Evolutionary conservation across 2,113 vertebrate genomes (phyloP).

Genomic region (Rattus norvegicus): DNA sequence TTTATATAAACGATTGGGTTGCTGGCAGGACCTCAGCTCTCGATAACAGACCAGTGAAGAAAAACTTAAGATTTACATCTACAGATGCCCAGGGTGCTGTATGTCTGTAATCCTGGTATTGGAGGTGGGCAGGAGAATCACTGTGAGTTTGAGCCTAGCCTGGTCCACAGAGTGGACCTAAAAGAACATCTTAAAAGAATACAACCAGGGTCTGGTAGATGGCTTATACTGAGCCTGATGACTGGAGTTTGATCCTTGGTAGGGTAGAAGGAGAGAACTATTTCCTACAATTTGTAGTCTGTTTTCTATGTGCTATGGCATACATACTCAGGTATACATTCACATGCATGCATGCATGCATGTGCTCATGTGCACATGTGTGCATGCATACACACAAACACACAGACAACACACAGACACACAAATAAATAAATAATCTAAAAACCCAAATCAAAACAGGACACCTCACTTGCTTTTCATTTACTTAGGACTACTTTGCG

Average conservation of each 20-base stretch:
- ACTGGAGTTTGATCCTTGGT: too few species aligned
- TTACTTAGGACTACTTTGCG: neutral
- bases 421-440: too few species aligned
- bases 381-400: neutral
- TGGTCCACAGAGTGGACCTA: neutral
- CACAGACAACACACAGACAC: neutral
- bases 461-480: neutral
- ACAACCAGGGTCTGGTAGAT: neutral
- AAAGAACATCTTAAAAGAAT: neutral
- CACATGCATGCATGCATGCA: too few species aligned
- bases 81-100: neutral
- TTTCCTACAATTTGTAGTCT: neutral
- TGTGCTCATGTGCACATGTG: too few species aligned
- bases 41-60: neutral
- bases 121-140: neutral
- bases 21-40: accelerated
- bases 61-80: neutral
- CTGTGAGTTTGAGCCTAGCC: neutral
- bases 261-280: neutral
- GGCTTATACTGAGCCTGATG: neutral
- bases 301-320: neutral
- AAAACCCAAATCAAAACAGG: neutral
- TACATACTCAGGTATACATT: neutral
- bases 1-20: neutral
- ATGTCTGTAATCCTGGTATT: neutral